Percentiles rank a stretch among this genome's conserved stretches.
These are phyloP conservation scores for Lampropteryx suffumata DNA, from an alignment of 2,888 invertebrate species.

Conservation along the genomic window DNA sequence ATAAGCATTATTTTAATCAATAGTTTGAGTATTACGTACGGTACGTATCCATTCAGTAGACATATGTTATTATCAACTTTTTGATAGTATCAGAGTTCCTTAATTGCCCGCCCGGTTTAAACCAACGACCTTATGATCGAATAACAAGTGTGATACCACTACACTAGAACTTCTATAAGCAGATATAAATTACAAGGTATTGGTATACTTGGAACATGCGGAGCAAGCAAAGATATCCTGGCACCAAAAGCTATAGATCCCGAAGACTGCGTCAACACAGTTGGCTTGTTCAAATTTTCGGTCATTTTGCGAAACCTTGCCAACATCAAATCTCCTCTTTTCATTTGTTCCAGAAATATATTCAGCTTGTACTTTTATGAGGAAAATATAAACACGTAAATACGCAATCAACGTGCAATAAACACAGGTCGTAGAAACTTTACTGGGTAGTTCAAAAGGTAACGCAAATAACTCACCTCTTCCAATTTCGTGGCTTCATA, in stretches of 20 bases:
- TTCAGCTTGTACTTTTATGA: slow-evolving; percentile 61
- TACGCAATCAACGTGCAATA: slow-evolving; percentile 9
- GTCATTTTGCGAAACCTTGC: slow-evolving; percentile 71
- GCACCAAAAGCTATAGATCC: slow-evolving; percentile 63
- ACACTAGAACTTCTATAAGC: no score
- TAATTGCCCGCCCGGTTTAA: no score
- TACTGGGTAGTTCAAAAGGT: slow-evolving; percentile 3
- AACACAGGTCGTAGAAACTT: slow-evolving; percentile 22
- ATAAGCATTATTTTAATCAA: no score
- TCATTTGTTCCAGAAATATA: slow-evolving; percentile 71
- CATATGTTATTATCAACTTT: no score
- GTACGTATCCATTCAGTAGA: no score
- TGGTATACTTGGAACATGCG: slow-evolving; percentile 67
- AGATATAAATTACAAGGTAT: no score
- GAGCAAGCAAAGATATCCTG: slow-evolving; percentile 63
- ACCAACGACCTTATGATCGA: no score
- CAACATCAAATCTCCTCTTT: slow-evolving; percentile 68
- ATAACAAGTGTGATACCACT: no score
- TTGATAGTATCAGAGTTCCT: no score
- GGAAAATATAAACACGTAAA: slow-evolving; percentile 16
- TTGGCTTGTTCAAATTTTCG: slow-evolving; percentile 61
- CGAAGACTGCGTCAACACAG: slow-evolving; percentile 62
- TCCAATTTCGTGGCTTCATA: slow-evolving; percentile 70
- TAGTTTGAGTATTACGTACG: no score
- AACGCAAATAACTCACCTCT: slow-evolving; percentile 51